Evolutionary conservation across 37 sponge, comb jelly and placozoan species (phyloP), one percentile per base, ranked within the genome.

Genomic region (Lycopodina hypogea): DNA sequence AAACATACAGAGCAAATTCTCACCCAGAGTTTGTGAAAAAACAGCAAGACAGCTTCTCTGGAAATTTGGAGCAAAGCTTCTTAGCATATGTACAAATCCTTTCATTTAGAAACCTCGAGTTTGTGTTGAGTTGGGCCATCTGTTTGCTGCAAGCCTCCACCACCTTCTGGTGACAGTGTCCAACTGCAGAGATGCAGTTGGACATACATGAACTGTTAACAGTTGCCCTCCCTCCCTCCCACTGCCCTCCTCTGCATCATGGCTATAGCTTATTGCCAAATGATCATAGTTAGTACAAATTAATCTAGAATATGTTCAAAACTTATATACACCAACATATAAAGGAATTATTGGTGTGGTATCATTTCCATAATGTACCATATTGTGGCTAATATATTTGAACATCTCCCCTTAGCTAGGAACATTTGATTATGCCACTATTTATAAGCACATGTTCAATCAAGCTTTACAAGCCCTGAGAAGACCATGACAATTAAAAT

Each of bases 91-190:
- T 78, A 68, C 88, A 67, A 65, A 92, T 79, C 24, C 68, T 58
- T 50, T 87, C 88, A 74, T 84, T 76, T 67, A 96, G 94, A 57
- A 90, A 96, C 23, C 96, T 71, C 3, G 83, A 80, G 90, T 96
- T 96, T 34, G 96, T 96, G 81, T 79, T 88, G 40, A 93, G 89
- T 11, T 82, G 14, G 24, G 83, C 81, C 95, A 95, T 95, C 81
- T 95, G 95, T 24, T 58, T 55, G 17, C 48, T 41, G 8, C 88
- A 85, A 3, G 94, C 94, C 33, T 78, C 81, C 26, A 96, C 94
- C 69, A 96, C 94, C n/a, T 77, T 71, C 33, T 85, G 89, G 66
- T 96, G 88, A 67, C 94, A 90, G 73, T 96, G 96, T 39, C 96
- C 96, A 67, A 96, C 96, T 96, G 76, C 2, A n/a, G n/a, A n/a